phyloP scores from a whole-genome alignment of 2,888 invertebrate species.

The Lucinisca nassula region DNA sequence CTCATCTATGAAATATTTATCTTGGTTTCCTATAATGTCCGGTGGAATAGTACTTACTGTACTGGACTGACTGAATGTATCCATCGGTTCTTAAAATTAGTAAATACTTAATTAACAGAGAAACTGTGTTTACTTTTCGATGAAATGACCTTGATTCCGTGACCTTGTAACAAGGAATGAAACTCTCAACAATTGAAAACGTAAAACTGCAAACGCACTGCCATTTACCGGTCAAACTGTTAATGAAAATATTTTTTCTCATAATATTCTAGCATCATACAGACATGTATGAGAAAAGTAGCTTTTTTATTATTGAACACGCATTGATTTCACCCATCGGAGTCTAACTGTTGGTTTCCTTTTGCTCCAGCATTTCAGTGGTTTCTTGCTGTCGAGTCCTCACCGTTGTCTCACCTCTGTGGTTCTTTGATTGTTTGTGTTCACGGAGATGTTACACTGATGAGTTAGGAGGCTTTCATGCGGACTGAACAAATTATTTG shows the following conservation, averaged over 20 bases:
- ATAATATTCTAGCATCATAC: not conserved
- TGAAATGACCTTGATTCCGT: not conserved
- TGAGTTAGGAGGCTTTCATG: too few relatives aligned
- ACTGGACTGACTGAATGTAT: not conserved
- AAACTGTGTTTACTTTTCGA: not conserved
- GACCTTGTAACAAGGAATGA: not conserved
- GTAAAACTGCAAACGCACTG: not conserved
- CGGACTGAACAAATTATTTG: too few relatives aligned
- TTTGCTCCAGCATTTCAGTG: too few relatives aligned
- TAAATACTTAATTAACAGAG: not conserved
- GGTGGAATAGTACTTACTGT: not conserved
- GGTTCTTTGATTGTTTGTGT: too few relatives aligned
- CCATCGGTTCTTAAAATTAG: not conserved
- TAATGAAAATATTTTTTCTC: not conserved
- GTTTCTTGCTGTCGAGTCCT: too few relatives aligned
- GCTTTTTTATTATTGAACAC: not conserved
- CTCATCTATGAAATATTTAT: not conserved
- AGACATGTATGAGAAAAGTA: not conserved
- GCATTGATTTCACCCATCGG: not conserved
- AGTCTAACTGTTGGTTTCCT: too few relatives aligned
- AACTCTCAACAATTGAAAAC: not conserved
- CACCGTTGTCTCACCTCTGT: too few relatives aligned
- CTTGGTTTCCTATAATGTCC: not conserved
- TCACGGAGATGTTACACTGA: too few relatives aligned
- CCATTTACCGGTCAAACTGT: not conserved